These are phyloP conservation scores for Salarias fasciatus DNA, from an alignment of 2,797 vertebrate genomes.

Conservation along the genomic window DNA sequence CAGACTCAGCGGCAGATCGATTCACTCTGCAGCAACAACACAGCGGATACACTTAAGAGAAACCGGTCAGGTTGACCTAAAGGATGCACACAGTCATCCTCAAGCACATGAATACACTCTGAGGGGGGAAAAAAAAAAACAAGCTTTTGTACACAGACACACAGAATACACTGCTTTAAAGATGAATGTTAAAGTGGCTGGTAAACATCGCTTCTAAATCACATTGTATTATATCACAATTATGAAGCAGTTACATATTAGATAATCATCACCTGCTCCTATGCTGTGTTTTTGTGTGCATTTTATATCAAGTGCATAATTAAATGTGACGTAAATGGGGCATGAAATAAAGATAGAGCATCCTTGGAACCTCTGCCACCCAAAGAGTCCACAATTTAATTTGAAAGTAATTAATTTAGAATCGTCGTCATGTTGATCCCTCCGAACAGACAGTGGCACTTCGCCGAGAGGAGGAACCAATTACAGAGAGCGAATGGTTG, in stretches of 20 bases:
- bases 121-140: not conserved
- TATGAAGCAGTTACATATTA: too few relatives aligned
- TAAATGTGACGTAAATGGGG: not conserved
- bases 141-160: not conserved
- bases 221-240: too few relatives aligned
- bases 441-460: conserved; percentile 10
- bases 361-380: too few relatives aligned
- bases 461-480: conserved; percentile 6
- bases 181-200: too few relatives aligned
- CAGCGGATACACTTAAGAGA: not conserved
- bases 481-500: conserved; percentile 35
- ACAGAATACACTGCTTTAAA: too few relatives aligned
- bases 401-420: conserved; percentile 26
- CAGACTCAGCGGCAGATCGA: conserved; percentile 5
- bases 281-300: too few relatives aligned
- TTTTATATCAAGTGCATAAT: too few relatives aligned
- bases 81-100: fast-evolving
- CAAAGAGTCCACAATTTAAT: conserved; percentile 18
- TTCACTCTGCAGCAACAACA: not conserved
- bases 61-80: conserved; percentile 38
- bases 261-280: too few relatives aligned
- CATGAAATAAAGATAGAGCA: not conserved
- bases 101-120: not conserved
- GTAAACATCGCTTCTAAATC: too few relatives aligned
- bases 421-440: conserved; percentile 31